Evolutionary conservation across 92 coral and sea anemone species (phyloP), one percentile per base, ranked within the genome.

Genomic region (Bergia sp.): DNA sequence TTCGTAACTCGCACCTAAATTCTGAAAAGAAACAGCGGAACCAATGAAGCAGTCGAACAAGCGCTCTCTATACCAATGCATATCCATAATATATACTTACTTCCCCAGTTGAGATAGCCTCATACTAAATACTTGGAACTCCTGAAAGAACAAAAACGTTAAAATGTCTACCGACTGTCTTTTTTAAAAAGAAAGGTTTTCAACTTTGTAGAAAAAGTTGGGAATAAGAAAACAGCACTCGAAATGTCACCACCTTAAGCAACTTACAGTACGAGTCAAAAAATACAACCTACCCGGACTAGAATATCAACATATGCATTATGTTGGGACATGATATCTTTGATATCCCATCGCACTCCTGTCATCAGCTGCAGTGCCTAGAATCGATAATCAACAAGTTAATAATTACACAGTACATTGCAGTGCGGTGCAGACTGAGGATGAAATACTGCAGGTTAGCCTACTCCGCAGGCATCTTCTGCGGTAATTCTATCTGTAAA

Each of bases 281-380:
- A 53, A 45, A 18, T 8, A 11, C 85, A 57, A 79, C 86, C 42
- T 66, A 41, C 99, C 96, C 98, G 90, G 67, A 97, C 96, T 81
- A 97, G 82, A 86, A 97, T 96, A 81, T 97, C 99, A 6, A 97
- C 98, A 80, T 95, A 97, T 69, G 99, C 93, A 77, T 97, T 97
- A 90, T 97, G 99, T 58, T 97, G 98, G 21, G 99, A 97, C 99
- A 97, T 97, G 83, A 97, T 97, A 72, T 97, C 99, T 78, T 94
- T 95, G 88, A 97, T 93, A 85, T 97, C 99, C 99, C 99, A 97
- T 67, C 96, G 92, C 47, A 95, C 99, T 40, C 94, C 94, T 12
- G 93, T 88, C 99, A 97, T 97, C 90, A 94, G 83, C 75, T 97
- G 98, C 49, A 96, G 93, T 5, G 98, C 94, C 99, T 97, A 82